phyloP scores from a whole-genome alignment of 2,113 vertebrate genomes.

The Pithys albifrons region DNA sequence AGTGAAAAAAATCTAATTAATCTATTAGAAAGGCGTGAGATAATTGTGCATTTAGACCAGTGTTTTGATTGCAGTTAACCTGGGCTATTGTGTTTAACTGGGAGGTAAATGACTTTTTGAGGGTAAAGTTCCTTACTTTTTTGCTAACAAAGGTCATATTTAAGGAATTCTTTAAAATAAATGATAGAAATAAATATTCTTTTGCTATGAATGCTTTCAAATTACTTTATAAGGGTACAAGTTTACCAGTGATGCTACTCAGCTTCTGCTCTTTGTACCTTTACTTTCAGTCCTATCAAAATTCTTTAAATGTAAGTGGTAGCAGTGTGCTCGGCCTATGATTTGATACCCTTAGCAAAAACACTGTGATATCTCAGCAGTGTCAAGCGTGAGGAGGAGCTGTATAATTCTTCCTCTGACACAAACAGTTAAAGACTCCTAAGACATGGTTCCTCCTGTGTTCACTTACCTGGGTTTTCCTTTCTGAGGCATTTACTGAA shows the following conservation, averaged over 20 bases:
- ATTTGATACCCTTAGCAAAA: background rate
- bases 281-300: background rate
- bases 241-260: background rate
- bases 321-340: background rate
- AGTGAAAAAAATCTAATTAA: background rate
- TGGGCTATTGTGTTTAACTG: background rate
- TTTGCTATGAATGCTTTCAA: background rate
- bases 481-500: slow-evolving; percentile 3
- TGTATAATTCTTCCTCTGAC: background rate
- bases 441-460: background rate
- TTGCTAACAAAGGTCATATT: background rate
- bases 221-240: background rate
- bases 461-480: background rate
- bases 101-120: background rate
- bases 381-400: background rate
- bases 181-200: background rate
- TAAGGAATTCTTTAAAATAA: background rate
- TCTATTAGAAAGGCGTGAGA: background rate
- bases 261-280: background rate
- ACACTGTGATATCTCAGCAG: background rate
- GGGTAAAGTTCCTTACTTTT: background rate
- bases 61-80: background rate
- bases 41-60: background rate
- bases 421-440: background rate
- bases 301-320: background rate